These are phyloP conservation scores for Myrmecobius fasciatus DNA, from an alignment of 2,113 vertebrate species.

Conservation along the genomic window DNA sequence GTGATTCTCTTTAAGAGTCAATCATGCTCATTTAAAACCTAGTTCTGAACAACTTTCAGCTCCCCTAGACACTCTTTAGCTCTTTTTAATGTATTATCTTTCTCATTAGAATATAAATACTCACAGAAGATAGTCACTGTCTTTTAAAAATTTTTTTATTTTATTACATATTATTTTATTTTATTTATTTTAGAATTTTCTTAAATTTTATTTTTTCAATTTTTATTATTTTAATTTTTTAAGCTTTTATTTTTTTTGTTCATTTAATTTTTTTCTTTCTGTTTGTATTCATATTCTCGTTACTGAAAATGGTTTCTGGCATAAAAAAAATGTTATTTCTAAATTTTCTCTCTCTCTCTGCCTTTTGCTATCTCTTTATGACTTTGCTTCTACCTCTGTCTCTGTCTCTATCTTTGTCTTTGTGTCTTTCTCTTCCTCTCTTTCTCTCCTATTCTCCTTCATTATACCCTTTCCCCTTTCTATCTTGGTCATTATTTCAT, in stretches of 20 bases:
- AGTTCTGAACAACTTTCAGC: neutral
- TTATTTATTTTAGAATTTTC: no score
- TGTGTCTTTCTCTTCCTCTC: neutral
- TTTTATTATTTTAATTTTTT: no score
- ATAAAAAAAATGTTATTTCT: neutral
- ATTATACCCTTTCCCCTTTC: constrained; percentile 7
- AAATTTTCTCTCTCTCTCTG: neutral
- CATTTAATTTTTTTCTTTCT: no score
- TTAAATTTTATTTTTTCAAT: no score
- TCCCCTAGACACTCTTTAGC: no score
- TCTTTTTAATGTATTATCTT: neutral
- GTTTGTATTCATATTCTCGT: neutral
- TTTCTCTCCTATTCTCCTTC: neutral
- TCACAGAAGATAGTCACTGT: neutral
- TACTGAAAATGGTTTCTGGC: neutral
- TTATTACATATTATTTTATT: no score
- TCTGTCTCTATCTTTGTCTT: no score
- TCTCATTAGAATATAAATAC: neutral
- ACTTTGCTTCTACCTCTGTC: no score
- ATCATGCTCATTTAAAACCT: neutral
- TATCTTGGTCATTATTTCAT: constrained; percentile 40
- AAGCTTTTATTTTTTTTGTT: no score
- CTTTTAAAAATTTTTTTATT: no score
- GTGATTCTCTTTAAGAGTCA: neutral
- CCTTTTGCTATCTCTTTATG: no score